A percentile compares a stretch with the other conserved stretches of the same genome.
These are phyloP conservation scores for Scolopax rusticola DNA, from an alignment of 2,797 vertebrate genomes.

Conservation along the genomic window DNA sequence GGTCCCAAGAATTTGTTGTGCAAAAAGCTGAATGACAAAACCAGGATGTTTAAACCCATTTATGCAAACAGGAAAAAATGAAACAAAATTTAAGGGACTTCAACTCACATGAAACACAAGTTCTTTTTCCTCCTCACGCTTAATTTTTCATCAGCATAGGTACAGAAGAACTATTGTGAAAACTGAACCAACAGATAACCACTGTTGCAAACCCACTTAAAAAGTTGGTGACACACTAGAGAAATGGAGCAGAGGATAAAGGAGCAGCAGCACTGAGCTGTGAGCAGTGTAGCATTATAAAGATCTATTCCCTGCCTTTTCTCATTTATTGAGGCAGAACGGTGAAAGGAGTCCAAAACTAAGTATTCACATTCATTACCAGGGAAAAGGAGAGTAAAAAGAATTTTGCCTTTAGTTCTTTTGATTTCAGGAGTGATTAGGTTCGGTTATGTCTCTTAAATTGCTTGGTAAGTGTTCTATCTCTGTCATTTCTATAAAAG, in stretches of 20 bases:
- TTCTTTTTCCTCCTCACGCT: not conserved
- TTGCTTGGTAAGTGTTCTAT: slow-evolving; percentile 36
- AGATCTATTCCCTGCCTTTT: slow-evolving; percentile 9
- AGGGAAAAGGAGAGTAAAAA: not conserved
- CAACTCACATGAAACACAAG: not conserved
- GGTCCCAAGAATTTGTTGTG: not conserved
- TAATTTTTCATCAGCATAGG: not conserved
- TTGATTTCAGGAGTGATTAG: slow-evolving; percentile 58
- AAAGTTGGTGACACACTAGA: not conserved
- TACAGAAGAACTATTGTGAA: not conserved
- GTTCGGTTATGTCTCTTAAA: slow-evolving; percentile 39
- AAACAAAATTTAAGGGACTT: not conserved
- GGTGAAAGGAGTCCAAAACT: slow-evolving; percentile 10
- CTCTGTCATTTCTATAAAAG: slow-evolving; percentile 26
- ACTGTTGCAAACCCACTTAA: not conserved
- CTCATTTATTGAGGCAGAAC: slow-evolving; percentile 20
- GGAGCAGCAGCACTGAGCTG: not conserved
- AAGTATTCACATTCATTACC: slow-evolving; percentile 39
- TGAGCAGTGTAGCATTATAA: not conserved
- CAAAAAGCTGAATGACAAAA: not conserved
- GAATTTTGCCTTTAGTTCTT: slow-evolving; percentile 29
- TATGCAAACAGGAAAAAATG: not conserved
- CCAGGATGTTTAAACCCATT: not conserved
- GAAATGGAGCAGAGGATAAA: slow-evolving; percentile 24
- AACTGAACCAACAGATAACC: not conserved